A percentile compares a stretch with the other conserved stretches of the same genome.
phyloP scores from a whole-genome alignment of 2,797 vertebrate genomes.

The Propithecus perrieri region DNA sequence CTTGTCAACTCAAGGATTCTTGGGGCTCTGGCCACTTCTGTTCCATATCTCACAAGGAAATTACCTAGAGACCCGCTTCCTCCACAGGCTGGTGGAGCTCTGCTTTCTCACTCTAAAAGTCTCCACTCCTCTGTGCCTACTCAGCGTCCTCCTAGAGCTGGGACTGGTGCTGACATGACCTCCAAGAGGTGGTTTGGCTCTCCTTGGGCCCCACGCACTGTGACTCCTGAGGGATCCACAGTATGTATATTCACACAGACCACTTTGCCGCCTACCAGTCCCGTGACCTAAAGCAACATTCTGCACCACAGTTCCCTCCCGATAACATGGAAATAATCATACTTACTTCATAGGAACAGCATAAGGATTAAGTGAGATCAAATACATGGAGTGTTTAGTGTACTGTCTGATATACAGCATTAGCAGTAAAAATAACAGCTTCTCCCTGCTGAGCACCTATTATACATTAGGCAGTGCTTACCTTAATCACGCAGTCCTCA shows the following conservation, averaged over 20 bases:
- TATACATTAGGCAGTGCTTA: not conserved
- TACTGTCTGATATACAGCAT: not conserved
- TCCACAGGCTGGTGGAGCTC: not conserved
- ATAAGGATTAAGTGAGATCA: slow-evolving; percentile 27
- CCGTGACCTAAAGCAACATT: not conserved
- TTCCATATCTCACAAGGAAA: not conserved
- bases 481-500: not conserved
- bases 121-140: not conserved
- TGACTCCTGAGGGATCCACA: not conserved
- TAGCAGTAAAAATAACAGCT: not conserved
- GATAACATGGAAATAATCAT: not conserved
- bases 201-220: rapidly evolving
- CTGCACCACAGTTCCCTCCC: not conserved
- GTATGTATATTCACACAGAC: not conserved
- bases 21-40: not conserved
- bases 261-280: not conserved
- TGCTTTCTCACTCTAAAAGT: not conserved
- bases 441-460: not conserved
- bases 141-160: not conserved
- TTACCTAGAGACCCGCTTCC: not conserved
- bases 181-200: not conserved
- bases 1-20: not conserved
- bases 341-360: not conserved
- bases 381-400: not conserved
- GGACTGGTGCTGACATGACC: not conserved